Evolutionary conservation across 2,113 vertebrate genomes (phyloP), one percentile per base, ranked within the genome.

Genomic region (Bubo bubo): DNA sequence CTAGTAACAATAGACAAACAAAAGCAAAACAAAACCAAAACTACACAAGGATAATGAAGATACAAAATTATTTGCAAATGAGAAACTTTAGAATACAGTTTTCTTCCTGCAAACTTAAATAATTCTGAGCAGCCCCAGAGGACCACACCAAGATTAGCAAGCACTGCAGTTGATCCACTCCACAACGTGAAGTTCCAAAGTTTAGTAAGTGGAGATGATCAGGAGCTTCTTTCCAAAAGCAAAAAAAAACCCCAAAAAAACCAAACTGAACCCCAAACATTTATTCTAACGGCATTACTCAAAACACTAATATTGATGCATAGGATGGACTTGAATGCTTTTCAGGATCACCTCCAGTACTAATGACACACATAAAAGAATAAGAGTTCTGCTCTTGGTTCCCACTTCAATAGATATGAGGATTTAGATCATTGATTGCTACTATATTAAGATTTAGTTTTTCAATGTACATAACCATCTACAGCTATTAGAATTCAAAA

Each of bases 211-310:
- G 6, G 13, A 70, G 43, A 23, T 35, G 19, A 39, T 23, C 24
- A 55, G 23, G 7, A 68, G 6, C 4, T 85, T 72, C 4, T 72
- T 68, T 86, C 68, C 37, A 74, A 93, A 62, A 35, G 2, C 26
- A 20, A 14, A 23, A 45, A 26, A 14, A 34, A 30, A 12, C 3
- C 19, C 22, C 12, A 26, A 24, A 28, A 28, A 20, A n/a, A 5
- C 12, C 14, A 59, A 50, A 5, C 1, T 2, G 21, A 59, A 2
- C 1, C 6, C 24, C 9, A 55, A 64, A 45, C 5, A 18, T 62
- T 58, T 45, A 26, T 76, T 58, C 11, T 41, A 39, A 22, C 30
- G 8, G 1, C 8, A 56, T 41, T 35, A 19, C 12, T 43, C 8
- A 49, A 72, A 90, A 35, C 35, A 56, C 17, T 74, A 37, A 14